These are phyloP conservation scores for Epizoanthus stellaris DNA, from an alignment of 92 coral and sea anemone species.

Conservation along the genomic window DNA sequence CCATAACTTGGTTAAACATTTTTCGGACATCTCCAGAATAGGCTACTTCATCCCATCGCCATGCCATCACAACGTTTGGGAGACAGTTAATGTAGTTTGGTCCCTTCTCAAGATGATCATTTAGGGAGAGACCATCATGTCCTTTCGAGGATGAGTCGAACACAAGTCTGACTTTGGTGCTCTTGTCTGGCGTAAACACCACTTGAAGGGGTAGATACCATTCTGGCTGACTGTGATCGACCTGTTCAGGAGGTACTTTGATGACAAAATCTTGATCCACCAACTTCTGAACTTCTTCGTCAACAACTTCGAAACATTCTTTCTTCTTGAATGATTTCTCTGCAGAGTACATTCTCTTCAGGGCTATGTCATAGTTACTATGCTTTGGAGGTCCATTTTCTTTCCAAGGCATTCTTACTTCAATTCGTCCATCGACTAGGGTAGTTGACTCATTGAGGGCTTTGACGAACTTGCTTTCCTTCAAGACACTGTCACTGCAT, in stretches of 20 bases:
- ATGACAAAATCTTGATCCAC: conserved; percentile 58
- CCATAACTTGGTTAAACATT: conserved; percentile 70
- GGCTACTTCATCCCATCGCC: conserved; percentile 72
- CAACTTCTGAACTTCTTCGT: conserved; percentile 64
- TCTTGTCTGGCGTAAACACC: conserved; percentile 48
- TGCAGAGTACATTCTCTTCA: conserved; percentile 61
- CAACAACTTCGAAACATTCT: conserved; percentile 52
- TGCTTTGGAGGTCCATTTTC: conserved; percentile 66
- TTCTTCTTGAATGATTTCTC: conserved; percentile 67
- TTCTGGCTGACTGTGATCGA: conserved; percentile 35
- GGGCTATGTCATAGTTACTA: conserved; percentile 70
- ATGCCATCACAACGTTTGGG: conserved; percentile 56
- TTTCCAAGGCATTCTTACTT: conserved; percentile 69
- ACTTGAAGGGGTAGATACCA: conserved; percentile 47
- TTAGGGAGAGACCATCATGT: conserved; percentile 44
- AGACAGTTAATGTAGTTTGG: conserved; percentile 63
- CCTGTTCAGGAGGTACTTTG: conserved; percentile 43
- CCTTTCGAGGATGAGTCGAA: conserved; percentile 69
- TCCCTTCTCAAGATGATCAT: conserved; percentile 69
- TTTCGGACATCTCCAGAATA: conserved; percentile 58
- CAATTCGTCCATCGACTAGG: conserved; percentile 58
- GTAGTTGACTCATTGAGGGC: conserved; percentile 63
- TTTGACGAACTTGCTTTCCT: conserved; percentile 66
- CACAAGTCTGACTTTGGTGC: conserved; percentile 52
- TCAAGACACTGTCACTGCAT: conserved; percentile 63